Evolutionary conservation across 2,888 invertebrate genomes (phyloP), one percentile per base, ranked within the genome.

Genomic region (Pelosia muscerda): DNA sequence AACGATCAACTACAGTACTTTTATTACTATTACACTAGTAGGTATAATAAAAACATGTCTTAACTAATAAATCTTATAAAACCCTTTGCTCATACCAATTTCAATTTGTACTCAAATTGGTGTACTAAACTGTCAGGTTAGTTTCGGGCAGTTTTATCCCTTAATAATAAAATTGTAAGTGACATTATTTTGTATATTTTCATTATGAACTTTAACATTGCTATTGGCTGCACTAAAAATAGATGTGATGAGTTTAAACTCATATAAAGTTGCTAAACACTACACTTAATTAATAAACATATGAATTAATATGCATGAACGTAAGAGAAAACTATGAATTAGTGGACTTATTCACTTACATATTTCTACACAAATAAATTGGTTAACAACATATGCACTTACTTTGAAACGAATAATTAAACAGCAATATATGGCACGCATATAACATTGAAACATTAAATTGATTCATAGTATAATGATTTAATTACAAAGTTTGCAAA

Each of bases 21-120:
- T 66, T 73, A 77, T 76, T 74, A 81, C 67, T 58, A 71, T 69
- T 75, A 77, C 57, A 79, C 76, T 81, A 81, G 59, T n/a, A n/a
- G n/a, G n/a, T 70, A 72, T 72, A 77, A 61, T 79, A 71, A 77
- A 77, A 70, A 26, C 76, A 70, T 72, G 67, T 68, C 74, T 71
- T 75, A 79, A 73, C 75, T 79, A 77, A 79, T 76, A 53, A 13
- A 62, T 76, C 69, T 75, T 77, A 71, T 71, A 59, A 53, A 69
- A 76, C 70, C 73, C 66, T 75, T 65, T 75, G 77, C 71, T 71
- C 75, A 68, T 69, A 71, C 67, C 66, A 79, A 77, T 80, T 81
- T 73, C 70, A 79, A 85, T 86, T 89, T 89, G 89, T 89, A 89
- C 89, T 89, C 88, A 86, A 75, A 70, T 77, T 75, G 73, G 84